phyloP scores from a whole-genome alignment of 2,888 invertebrate genomes.

The Branchipolynoe longqiensis region DNA sequence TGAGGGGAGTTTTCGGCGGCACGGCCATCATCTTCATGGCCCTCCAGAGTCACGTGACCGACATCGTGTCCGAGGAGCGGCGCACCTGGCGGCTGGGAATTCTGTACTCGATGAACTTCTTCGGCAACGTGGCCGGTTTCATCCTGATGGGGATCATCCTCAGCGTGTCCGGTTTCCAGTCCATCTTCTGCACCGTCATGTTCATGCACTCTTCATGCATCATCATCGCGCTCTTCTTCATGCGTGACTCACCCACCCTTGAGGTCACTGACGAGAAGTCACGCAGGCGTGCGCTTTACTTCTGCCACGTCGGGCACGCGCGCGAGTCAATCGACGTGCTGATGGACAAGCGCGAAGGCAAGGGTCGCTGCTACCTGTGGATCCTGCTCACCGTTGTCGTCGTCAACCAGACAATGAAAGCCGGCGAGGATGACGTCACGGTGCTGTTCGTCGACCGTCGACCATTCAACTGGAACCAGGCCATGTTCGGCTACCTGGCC shows the following conservation, averaged over 20 bases:
- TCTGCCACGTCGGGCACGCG: conserved; percentile 63
- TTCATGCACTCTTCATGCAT: conserved; percentile 76
- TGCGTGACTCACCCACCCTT: conserved; percentile 67
- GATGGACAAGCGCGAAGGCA: conserved; percentile 65
- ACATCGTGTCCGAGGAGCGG: conserved; percentile 87
- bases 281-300: not conserved
- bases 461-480: conserved; percentile 88
- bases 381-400: conserved; percentile 66
- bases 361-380: conserved; percentile 65
- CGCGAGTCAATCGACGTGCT: conserved; percentile 69
- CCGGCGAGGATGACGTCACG: conserved; percentile 89
- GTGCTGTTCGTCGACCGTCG: conserved; percentile 88
- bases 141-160: conserved; percentile 91
- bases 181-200: conserved; percentile 80
- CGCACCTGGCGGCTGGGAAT: conserved; percentile 91
- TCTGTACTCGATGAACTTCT: conserved; percentile 90
- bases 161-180: conserved; percentile 78
- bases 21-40: conserved; percentile 82
- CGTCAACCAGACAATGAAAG: conserved; percentile 53
- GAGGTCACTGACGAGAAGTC: conserved; percentile 27
- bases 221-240: conserved; percentile 77
- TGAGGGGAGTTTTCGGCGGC: conserved; percentile 82
- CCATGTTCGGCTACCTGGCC: conserved; percentile 86
- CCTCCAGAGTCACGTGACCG: conserved; percentile 90
- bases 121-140: conserved; percentile 92